These are phyloP conservation scores for Umimayanthus kanabou DNA, from an alignment of 92 coral and sea anemone species.

Conservation along the genomic window DNA sequence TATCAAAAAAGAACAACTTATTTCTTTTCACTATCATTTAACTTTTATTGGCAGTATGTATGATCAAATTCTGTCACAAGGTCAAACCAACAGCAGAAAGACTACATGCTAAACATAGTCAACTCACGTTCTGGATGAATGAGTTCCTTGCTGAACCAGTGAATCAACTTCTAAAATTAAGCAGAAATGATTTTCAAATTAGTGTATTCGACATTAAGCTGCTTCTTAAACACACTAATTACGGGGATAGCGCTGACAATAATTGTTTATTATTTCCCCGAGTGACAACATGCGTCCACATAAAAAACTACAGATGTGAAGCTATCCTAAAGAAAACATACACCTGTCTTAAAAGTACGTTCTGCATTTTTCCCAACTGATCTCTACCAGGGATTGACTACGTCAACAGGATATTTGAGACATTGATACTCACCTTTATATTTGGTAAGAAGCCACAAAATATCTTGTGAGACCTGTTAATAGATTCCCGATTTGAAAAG, in stretches of 20 bases:
- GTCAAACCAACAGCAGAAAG: neutral
- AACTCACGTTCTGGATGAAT: constrained; percentile 14
- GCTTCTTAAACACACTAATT: neutral
- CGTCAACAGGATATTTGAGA: no score
- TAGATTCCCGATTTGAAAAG: neutral
- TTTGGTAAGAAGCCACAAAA: constrained; percentile 14
- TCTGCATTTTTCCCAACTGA: neutral
- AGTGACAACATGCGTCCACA: neutral
- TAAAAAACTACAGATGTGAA: neutral
- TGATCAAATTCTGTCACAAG: neutral
- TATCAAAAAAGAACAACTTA: neutral
- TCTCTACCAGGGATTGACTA: neutral
- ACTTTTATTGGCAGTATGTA: neutral
- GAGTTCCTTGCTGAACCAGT: constrained; percentile 1
- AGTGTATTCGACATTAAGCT: neutral
- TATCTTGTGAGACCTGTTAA: constrained; percentile 28
- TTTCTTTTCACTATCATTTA: neutral
- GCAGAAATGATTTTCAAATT: neutral
- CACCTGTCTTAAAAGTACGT: neutral
- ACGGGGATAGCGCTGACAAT: neutral
- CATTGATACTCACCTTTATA: neutral
- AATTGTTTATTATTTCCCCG: neutral
- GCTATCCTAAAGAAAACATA: neutral
- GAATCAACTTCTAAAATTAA: neutral
- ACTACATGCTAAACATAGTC: neutral